Conservation (phyloP, 2,113 vertebrate species). For the Pterocles burchelli region DNA sequence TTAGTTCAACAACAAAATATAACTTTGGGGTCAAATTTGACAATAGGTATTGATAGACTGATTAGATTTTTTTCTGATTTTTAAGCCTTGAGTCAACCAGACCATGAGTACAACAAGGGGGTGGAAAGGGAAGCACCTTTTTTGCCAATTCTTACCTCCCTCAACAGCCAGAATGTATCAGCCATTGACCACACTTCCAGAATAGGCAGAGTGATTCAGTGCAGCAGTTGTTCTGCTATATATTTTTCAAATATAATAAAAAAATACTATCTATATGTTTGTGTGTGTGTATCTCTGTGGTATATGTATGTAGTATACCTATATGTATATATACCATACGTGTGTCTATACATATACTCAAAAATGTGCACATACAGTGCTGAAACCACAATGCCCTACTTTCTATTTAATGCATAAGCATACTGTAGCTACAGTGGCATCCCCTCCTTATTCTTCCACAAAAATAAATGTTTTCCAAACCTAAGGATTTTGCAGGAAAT, state of each 20-base stretch:
- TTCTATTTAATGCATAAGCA: background rate
- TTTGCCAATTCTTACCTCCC: background rate
- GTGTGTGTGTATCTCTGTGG: background rate
- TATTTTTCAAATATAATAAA: background rate
- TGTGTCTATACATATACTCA: background rate
- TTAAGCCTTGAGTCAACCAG: background rate
- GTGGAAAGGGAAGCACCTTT: background rate
- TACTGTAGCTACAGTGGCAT: background rate
- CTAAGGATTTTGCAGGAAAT: background rate
- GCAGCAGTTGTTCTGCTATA: background rate
- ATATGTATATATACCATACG: background rate
- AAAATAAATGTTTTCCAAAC: background rate
- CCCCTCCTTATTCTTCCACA: background rate
- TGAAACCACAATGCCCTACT: background rate
- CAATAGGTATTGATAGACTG: background rate
- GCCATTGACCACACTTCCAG: background rate
- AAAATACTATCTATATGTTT: background rate
- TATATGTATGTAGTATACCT: background rate
- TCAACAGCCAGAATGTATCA: background rate
- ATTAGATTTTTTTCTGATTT: background rate
- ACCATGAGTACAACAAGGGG: background rate
- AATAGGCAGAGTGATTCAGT: background rate
- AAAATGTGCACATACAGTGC: background rate
- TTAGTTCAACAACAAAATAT: background rate
- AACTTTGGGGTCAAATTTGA: background rate